Base-by-base conservation (phyloP, 2,888 invertebrate genomes). In the Pilophorus perplexus region DNA sequence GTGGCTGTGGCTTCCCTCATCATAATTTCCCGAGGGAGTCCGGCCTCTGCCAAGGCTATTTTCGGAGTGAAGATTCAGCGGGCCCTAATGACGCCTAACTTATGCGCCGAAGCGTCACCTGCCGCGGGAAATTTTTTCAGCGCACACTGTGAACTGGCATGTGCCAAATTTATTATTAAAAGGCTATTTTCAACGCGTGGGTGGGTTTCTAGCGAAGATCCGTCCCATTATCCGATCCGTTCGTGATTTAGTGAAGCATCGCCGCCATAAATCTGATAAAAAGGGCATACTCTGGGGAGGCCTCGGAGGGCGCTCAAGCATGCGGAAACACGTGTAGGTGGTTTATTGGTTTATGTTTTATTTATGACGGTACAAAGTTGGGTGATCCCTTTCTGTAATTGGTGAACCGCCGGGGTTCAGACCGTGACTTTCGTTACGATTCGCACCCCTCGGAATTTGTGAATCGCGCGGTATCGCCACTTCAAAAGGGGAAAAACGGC, bases 291-390 rank as follows among this genome's bases (percentile, higher is more conserved):
- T 33, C 33, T 14, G 42, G 16, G 6, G 10, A 42, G 42, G 3
- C 16, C 27, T 23, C 23, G 18, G 48, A 50, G 23, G 54, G 54
- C 33, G 37, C 33, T 22, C 6, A 38, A 38, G 55, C 55, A 55
- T 20, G 55, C 55, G 55, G 55, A 55, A 38, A 55, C 27, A 22
- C 33, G 38, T 38, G 38, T 55, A 55, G 55, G 38, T 55, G 55
- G 55, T 55, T 16, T 55, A 55, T 55, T 22, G 28, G 48, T 52
- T 52, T 28, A 52, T 52, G 18, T 10, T 14, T 14, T 8, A 25
- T 52, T 12, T 28, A 18, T 37, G 20, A 42, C n/a, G n/a, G n/a
- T n/a, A n/a, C n/a, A n/a, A n/a, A n/a, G n/a, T n/a, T n/a, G n/a
- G 55, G 38, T 55, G 55, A 38, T 55, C 55, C 20, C 20, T 22